These are phyloP conservation scores for Anthophora plumipes DNA, from an alignment of 2,888 invertebrate species.

Conservation along the genomic window DNA sequence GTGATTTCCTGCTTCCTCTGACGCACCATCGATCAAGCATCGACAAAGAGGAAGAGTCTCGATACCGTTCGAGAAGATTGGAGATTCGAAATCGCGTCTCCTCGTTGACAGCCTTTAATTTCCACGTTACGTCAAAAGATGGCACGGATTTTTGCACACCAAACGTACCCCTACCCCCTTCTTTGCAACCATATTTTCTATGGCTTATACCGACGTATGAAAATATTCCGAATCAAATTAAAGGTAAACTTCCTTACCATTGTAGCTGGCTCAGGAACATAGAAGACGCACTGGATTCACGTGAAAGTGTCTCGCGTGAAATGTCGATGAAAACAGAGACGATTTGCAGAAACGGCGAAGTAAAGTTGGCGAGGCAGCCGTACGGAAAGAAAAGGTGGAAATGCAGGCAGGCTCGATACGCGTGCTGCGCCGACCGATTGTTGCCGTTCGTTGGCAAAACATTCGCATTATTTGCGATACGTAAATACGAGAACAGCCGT, in stretches of 20 bases:
- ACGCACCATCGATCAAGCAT: background rate
- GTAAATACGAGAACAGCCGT: constrained; percentile 52
- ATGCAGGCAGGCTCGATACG: constrained; percentile 62
- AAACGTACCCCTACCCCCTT: too few relatives aligned
- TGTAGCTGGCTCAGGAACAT: too few relatives aligned
- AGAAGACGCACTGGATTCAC: background rate
- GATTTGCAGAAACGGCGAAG: constrained; percentile 25
- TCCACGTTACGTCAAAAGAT: background rate
- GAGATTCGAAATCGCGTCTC: background rate
- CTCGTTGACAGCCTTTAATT: background rate
- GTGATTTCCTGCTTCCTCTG: constrained; percentile 15
- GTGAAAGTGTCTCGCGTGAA: constrained; percentile 13
- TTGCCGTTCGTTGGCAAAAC: constrained; percentile 59
- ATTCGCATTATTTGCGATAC: constrained; percentile 57
- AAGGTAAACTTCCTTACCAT: too few relatives aligned
- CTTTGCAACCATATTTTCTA: background rate
- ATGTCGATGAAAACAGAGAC: background rate
- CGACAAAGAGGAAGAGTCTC: background rate
- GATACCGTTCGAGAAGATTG: background rate
- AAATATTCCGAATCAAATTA: background rate
- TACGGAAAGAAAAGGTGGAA: constrained; percentile 28
- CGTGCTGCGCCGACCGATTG: constrained; percentile 66
- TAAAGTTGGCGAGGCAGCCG: background rate
- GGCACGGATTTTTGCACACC: background rate
- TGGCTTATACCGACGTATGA: background rate